These are phyloP conservation scores for Erynnis tages DNA, from an alignment of 2,888 invertebrate species.

Conservation along the genomic window DNA sequence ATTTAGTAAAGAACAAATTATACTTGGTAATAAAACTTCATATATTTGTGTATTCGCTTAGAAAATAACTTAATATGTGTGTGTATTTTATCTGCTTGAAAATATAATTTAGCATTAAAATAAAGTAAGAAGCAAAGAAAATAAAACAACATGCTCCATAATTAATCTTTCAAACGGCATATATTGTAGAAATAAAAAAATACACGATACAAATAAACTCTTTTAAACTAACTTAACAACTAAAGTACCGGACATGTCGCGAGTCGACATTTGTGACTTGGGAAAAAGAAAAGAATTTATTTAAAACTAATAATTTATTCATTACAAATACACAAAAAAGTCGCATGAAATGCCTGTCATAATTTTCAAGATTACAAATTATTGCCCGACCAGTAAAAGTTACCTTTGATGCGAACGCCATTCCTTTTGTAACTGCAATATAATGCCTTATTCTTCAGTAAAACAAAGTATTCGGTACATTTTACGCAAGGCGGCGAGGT, in stretches of 20 bases:
- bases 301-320: constrained; percentile 60
- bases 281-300: constrained; percentile 36
- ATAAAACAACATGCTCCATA: constrained; percentile 57
- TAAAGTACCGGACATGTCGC: constrained; percentile 33
- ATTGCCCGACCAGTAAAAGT: too few species aligned
- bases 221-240: constrained; percentile 55
- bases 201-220: constrained; percentile 65
- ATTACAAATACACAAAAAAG: constrained; percentile 50
- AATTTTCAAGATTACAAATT: constrained; percentile 43
- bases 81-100: too few species aligned
- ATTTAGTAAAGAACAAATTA: too few species aligned
- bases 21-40: too few species aligned
- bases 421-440: too few species aligned
- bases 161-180: constrained; percentile 72
- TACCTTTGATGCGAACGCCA: too few species aligned
- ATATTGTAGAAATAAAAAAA: constrained; percentile 73
- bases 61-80: too few species aligned
- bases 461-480: too few species aligned
- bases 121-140: constrained; percentile 32
- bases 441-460: too few species aligned
- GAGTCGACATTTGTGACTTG: constrained; percentile 42
- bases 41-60: too few species aligned
- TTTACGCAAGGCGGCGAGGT: too few species aligned
- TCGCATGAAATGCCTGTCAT: constrained; percentile 49
- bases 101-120: not conserved